phyloP scores from a whole-genome alignment of 1,140 invertebrate genomes.

The Euura saliciscinereae region DNA sequence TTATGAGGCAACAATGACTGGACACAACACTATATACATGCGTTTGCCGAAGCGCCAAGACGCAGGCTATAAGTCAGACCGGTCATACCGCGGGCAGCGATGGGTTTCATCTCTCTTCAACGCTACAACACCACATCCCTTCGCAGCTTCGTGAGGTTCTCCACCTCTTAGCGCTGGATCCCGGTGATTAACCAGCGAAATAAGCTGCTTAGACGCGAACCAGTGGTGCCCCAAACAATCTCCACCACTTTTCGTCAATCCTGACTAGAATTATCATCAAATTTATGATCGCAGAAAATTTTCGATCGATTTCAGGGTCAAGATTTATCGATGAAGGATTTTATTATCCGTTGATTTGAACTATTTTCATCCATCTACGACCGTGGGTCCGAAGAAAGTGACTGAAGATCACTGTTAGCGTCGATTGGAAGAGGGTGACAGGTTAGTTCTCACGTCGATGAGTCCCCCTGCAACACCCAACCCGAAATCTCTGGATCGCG shows the following conservation, averaged over 20 bases:
- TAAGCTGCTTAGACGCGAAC: constrained; percentile 4
- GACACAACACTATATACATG: constrained; percentile 23
- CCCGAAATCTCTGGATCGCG: neutral
- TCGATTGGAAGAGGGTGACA: constrained; percentile 8
- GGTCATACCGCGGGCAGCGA: constrained; percentile 25
- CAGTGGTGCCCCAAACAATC: constrained; percentile 10
- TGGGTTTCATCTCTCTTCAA: constrained; percentile 1
- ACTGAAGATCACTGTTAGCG: constrained; percentile 9
- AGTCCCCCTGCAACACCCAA: neutral
- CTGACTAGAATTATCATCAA: too few species aligned
- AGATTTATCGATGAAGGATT: too few species aligned
- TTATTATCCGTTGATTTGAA: too few species aligned
- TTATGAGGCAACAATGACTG: constrained; percentile 47
- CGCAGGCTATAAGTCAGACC: neutral
- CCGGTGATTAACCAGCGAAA: constrained; percentile 6
- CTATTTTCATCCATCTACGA: neutral
- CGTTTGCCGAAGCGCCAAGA: constrained; percentile 1
- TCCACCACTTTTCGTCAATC: neutral
- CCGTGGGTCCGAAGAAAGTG: neutral
- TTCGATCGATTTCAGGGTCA: too few species aligned
- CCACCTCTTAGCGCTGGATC: neutral
- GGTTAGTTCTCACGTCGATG: constrained; percentile 18
- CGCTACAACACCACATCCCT: neutral
- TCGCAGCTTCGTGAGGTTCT: neutral
- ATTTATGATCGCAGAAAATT: too few species aligned